Conservation (phyloP, 1,140 invertebrate genomes). For the Pseudomyrmex gracilis region DNA sequence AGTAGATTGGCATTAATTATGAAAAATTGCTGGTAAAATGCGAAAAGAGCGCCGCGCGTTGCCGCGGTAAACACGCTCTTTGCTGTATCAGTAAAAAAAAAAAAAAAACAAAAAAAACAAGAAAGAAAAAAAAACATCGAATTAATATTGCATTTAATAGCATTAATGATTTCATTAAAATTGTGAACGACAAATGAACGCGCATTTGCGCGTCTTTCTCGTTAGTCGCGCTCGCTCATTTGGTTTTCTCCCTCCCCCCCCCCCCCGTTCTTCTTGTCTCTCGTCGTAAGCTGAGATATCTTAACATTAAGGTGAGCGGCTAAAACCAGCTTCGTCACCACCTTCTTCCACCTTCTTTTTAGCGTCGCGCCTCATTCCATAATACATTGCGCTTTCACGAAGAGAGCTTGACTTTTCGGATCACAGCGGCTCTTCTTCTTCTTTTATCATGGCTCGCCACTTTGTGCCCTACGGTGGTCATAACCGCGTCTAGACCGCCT, state of each 20-base stretch:
- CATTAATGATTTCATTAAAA: conserved; percentile 50
- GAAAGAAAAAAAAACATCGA: neutral
- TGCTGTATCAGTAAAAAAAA: neutral
- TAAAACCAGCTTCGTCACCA: conserved; percentile 1
- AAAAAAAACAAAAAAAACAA: too few species aligned
- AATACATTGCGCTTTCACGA: neutral
- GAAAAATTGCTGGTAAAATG: conserved; percentile 42
- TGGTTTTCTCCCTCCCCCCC: too few species aligned
- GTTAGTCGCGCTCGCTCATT: conserved; percentile 29
- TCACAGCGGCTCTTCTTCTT: neutral
- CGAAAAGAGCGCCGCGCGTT: neutral
- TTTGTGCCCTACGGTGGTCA: neutral
- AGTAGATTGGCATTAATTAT: conserved; percentile 57
- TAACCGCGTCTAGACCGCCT: conserved; percentile 49
- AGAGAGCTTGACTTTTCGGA: conserved; percentile 50
- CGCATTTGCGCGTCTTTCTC: conserved; percentile 35
- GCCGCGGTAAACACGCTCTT: conserved; percentile 7
- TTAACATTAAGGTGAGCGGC: conserved; percentile 30
- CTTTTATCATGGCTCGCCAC: conserved; percentile 42
- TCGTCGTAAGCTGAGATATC: neutral
- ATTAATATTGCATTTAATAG: conserved; percentile 56
- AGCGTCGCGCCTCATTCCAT: neutral
- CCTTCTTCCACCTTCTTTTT: neutral
- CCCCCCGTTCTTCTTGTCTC: neutral
- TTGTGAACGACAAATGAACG: conserved; percentile 2